A percentile compares a stretch with the other conserved stretches of the same genome.
These are phyloP conservation scores for Trichogramma dendrolimi DNA, from an alignment of 2,888 invertebrate genomes.

Conservation along the genomic window DNA sequence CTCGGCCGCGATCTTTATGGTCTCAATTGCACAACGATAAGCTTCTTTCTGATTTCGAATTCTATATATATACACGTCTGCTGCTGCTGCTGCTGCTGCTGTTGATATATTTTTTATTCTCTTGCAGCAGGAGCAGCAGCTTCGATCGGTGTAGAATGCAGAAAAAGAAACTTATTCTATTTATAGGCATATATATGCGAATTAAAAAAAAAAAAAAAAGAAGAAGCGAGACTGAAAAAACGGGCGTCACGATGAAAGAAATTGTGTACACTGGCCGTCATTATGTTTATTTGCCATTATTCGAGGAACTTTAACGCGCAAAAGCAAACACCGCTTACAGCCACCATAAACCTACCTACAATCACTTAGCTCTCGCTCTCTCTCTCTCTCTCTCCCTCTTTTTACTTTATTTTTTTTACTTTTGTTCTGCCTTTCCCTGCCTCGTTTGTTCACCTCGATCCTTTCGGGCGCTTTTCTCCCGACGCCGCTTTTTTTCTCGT, in stretches of 20 bases:
- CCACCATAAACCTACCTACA: conserved; percentile 49
- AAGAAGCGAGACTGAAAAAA: conserved; percentile 3
- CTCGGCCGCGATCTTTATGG: no score
- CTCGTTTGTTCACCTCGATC: not conserved
- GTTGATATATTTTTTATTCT: no score
- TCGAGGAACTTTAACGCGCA: conserved; percentile 46
- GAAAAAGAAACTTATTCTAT: not conserved
- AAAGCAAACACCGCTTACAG: conserved; percentile 49
- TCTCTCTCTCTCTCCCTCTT: conserved; percentile 22
- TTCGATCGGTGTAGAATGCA: no score
- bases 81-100: not conserved
- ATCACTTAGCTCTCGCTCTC: conserved; percentile 45
- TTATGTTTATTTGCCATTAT: conserved; percentile 49
- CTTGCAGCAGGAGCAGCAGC: no score
- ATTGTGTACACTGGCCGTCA: conserved; percentile 25
- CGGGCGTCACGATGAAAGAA: conserved; percentile 1
- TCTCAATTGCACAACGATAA: no score
- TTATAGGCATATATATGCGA: not conserved
- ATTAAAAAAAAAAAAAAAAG: conserved; percentile 1
- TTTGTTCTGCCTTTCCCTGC: not conserved
- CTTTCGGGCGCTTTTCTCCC: not conserved
- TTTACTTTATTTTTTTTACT: conserved; percentile 1
- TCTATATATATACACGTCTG: not conserved
- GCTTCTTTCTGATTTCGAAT: no score
- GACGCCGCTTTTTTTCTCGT: not conserved